Percentiles rank a stretch among this genome's conserved stretches.
Conservation (phyloP, 2,888 invertebrate species). For the Epiblema foenella region DNA sequence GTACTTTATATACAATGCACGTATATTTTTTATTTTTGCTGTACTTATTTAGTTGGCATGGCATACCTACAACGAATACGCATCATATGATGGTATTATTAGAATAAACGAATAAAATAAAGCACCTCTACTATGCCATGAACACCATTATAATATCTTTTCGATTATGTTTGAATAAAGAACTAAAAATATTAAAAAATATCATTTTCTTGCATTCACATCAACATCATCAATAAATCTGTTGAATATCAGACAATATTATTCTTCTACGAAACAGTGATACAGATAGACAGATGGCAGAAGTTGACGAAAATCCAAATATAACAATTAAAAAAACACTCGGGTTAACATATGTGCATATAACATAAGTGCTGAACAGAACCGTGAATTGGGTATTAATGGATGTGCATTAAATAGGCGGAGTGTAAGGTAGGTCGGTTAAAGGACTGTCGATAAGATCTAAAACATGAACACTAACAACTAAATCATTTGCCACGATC, state of each 20-base stretch:
- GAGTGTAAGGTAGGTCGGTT: conserved; percentile 68
- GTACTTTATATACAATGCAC: background rate
- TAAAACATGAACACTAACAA: conserved; percentile 84
- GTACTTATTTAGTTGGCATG: background rate
- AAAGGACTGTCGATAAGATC: conserved; percentile 76
- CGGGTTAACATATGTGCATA: conserved; percentile 46
- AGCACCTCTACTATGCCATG: background rate
- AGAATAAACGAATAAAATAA: background rate
- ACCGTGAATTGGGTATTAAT: conserved; percentile 60
- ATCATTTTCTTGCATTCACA: background rate
- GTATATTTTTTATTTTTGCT: background rate
- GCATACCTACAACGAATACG: background rate
- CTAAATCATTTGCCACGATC: conserved; percentile 75
- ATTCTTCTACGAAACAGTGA: background rate
- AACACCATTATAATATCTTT: background rate
- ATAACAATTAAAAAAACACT: conserved; percentile 36
- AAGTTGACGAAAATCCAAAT: conserved; percentile 22
- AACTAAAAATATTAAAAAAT: background rate
- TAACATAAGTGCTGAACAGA: conserved; percentile 50
- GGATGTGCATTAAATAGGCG: conserved; percentile 69
- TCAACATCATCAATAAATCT: background rate
- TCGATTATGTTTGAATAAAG: background rate
- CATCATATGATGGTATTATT: background rate
- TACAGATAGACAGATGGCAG: conserved; percentile 9
- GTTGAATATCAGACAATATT: background rate